Evolutionary conservation across 2,797 vertebrate genomes (phyloP), one percentile per base, ranked within the genome.

Genomic region (Orestias chungarensis): DNA sequence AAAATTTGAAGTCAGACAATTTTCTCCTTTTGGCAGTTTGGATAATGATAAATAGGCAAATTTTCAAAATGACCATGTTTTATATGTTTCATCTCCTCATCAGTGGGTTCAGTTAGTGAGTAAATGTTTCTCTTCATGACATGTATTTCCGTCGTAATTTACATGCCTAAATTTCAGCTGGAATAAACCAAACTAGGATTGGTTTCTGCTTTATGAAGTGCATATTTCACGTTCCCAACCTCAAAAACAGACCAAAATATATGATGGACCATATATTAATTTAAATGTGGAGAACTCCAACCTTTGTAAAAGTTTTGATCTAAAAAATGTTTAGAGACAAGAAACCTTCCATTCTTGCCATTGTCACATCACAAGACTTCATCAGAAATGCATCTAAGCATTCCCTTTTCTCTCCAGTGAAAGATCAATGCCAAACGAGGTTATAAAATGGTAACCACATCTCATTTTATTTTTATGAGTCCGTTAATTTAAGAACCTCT

Each of bases 381-480:
- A 88, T 89, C 81, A 87, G 69, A 73, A 75, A 89, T 86, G 68
- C 79, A 90, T 86, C 75, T 50, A 52, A 83, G 81, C 68, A 70
- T 78, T 82, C 80, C 68, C 75, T 81, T 75, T 81, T 38, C 74
- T 86, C 79, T 73, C 64, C 82, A 73, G 69, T 80, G 75, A 64
- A 68, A 86, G 78, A 86, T 85, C 89, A 86, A 83, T 82, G 89
- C 87, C 85, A 85, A 86, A 87, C 84, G 89, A 85, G 74, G 77
- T 86, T 86, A 87, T 89, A 83, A 89, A 91, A 91, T 80, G 79
- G 74, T 87, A 89, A 91, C 89, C 83, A 77, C 75, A 73, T 86
- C 81, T 89, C 80, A 79, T 89, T 83, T 70, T 78, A 69, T 67
- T 89, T 90, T 88, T 70, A 91, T 85, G 74, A 87, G 75, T 47